Conservation (phyloP, 2,113 vertebrate genomes). For the Alexandromys fortis region DNA sequence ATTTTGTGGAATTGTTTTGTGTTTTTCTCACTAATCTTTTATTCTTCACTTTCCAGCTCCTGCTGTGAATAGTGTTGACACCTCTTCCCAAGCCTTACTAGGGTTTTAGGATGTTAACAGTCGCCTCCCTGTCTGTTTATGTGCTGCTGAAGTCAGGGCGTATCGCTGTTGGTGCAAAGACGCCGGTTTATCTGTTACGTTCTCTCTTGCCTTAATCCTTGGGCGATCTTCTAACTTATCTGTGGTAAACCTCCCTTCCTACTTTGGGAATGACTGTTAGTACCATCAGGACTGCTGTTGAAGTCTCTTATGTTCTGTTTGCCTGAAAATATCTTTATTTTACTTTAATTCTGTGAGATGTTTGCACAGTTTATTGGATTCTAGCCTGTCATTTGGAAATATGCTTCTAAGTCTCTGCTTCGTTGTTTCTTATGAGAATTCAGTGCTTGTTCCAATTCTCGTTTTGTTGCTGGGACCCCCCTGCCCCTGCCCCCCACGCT, state of each 20-base stretch:
- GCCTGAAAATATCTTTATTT: conserved; percentile 39
- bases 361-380: neutral
- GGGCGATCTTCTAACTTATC: neutral
- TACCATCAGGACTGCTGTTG: neutral
- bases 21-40: neutral
- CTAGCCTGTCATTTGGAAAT: neutral
- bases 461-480: neutral
- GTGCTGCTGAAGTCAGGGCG: neutral
- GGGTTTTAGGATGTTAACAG: neutral
- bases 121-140: neutral
- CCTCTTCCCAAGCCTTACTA: conserved; percentile 1
- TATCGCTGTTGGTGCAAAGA: neutral
- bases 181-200: neutral
- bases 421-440: conserved; percentile 41
- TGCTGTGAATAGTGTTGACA: neutral
- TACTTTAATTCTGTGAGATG: conserved; percentile 45
- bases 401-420: neutral
- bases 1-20: neutral
- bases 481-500: neutral
- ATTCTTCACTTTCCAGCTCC: neutral
- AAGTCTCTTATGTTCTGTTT: neutral
- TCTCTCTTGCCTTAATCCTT: neutral
- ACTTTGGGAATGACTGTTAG: neutral
- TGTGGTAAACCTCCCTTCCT: neutral
- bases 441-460: neutral